Evolutionary conservation across 1,140 invertebrate genomes (phyloP), one percentile per base, ranked within the genome.

Genomic region (Formica exsecta): DNA sequence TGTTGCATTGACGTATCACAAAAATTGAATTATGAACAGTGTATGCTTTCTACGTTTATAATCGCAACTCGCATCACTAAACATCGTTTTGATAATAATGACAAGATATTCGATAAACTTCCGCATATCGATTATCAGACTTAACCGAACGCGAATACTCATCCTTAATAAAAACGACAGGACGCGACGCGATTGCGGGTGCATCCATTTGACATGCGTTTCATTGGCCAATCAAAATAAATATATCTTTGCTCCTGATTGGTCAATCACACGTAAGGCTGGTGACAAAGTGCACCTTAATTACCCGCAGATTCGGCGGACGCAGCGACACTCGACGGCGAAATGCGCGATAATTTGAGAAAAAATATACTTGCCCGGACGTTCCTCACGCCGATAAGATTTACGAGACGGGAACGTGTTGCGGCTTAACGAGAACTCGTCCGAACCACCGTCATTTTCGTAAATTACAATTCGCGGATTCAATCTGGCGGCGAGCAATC

Each of bases 41-140:
- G 1, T 41, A 9, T 41, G 41, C 41, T 41, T 41, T 8, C 6
- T 6, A 38, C 7, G 7, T 38, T 38, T 38, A 38, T 7, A 38
- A 38, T 44, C 41, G 44, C 44, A 16, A 44, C 1, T 44, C 61
- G 70, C 86, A 83, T 85, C 90, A 87, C 87, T 86, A 85, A 71
- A 80, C 80, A 85, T 92, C 92, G 86, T 85, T 89, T 71, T 75
- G 79, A 87, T 85, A 74, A 85, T 86, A 90, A 88, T 75, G 91
- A 91, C 91, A 90, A 91, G 92, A 90, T 29, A 29, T 29, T 29
- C 25, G 25, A 29, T 29, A 91, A 92, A 85, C 87, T 83, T 90
- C 91, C 86, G 86, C 89, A 92, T 29, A 7, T 93, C 91, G 25
- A 29, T 29, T 81, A 93, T 93, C 92, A 93, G 59, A 38, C 25